Evolutionary conservation across 1,140 invertebrate genomes (phyloP).

Genomic region (Sarcophaga peregrina): DNA sequence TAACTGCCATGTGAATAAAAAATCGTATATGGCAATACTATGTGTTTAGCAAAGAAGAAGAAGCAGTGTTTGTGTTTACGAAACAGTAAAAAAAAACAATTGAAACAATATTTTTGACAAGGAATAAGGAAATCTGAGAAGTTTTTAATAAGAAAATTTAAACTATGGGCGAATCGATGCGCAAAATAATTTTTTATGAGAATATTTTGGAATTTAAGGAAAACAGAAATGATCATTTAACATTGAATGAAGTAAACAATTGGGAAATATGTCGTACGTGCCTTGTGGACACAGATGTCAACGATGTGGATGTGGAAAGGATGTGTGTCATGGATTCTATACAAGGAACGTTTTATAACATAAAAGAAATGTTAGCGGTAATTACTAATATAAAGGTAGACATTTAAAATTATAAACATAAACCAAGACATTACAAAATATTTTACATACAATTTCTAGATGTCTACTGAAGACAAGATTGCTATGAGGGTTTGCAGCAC

Average conservation of each 20-base stretch:
- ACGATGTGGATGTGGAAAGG: slow-evolving; percentile 8
- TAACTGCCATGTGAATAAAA: too few species aligned
- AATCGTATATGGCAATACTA: too few species aligned
- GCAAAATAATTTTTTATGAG: slow-evolving; percentile 38
- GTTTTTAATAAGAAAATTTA: not conserved
- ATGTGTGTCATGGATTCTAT: slow-evolving; percentile 14
- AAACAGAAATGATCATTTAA: not conserved
- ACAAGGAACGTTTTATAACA: not conserved
- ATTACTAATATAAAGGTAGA: not conserved
- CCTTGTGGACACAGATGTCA: not conserved
- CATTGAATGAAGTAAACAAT: slow-evolving; percentile 25
- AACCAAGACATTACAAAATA: not conserved
- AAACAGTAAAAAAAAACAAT: too few species aligned
- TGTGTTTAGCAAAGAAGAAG: too few species aligned
- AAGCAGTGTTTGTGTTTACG: too few species aligned
- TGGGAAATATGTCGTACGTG: slow-evolving; percentile 35
- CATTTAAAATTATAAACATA: too few species aligned
- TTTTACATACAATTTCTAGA: not conserved
- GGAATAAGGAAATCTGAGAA: not conserved
- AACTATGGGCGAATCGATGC: not conserved
- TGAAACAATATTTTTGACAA: not conserved
- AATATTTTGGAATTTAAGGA: slow-evolving; percentile 42
- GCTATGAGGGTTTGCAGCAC: slow-evolving; percentile 11
- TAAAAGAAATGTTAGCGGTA: slow-evolving; percentile 22
- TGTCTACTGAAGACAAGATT: not conserved